Base-by-base conservation (phyloP, 1,140 invertebrate genomes). In the Acromyrmex heyeri region DNA sequence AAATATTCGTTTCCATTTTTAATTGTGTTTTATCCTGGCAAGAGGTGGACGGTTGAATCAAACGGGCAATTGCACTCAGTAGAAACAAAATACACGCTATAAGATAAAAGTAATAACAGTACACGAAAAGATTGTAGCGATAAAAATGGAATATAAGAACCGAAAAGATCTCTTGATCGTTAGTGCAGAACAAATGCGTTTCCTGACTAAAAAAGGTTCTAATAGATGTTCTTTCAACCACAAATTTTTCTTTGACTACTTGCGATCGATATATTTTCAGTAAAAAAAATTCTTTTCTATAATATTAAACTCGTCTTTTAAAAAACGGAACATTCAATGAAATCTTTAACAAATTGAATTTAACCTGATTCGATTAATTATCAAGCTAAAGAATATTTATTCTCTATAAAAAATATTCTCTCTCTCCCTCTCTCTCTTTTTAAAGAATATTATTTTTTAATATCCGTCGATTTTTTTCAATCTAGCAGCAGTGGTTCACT, bases 1-100 rank as follows among this genome's bases (percentile, higher is more conserved):
- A 88, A 92, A 91, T 92, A 92, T 92, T 88, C 85, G 77, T 53
- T 67, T 83, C 57, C 65, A 12, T 82, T 83, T 85, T 88, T 59
- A 82, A 85, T 53, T 64, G 21, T 53, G 18, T 53, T 64, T 64
- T 1, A 14, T 57, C 6, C 14, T 24, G 7, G 12, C 2, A 34
- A 59, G 14, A 53, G 10, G 1, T 3, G 30, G 30, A 21, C n/a
- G 12, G 2, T 55, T 30, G 12, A 64, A 34, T 7, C 62, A 7
- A 64, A 1, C n/a, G 48, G 18, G 14, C 12, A 70, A 16, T 53
- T 34, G 24, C 34, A 78, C 10, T 7, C 1, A 48, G 3, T 38
- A 50, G 57, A 70, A 89, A 82, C 61, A 81, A 85, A 73, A 48
- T 21, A 14, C 38, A 73, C 59, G 53, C 27, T 30, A 48, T 8